Evolutionary conservation across 2,797 vertebrate species (phyloP).

Genomic region (Pseudochirops corinnae): DNA sequence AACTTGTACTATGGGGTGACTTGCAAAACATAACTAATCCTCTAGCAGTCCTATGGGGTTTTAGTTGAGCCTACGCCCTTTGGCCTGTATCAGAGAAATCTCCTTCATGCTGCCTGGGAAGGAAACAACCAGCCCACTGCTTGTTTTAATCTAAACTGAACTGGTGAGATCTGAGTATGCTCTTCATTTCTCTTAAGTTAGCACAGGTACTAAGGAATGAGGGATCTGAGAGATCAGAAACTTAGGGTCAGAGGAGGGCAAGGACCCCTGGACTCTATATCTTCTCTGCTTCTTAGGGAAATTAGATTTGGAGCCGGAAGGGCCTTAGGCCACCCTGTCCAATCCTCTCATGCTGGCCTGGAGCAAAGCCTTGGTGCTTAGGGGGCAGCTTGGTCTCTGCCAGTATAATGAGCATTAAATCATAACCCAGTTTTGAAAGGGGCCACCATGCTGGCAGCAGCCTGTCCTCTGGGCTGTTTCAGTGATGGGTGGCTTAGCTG

Average conservation of each 20-base stretch:
- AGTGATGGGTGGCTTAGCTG: not conserved
- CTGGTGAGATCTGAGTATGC: not conserved
- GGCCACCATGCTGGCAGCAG: not conserved
- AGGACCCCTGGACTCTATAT: not conserved
- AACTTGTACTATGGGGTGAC: not conserved
- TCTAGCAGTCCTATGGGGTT: not conserved
- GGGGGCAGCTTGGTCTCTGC: not conserved
- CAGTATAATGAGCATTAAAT: not conserved
- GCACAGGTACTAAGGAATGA: not conserved
- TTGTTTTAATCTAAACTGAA: not conserved
- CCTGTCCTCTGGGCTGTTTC: not conserved
- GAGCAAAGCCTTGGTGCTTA: not conserved
- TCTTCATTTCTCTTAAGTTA: not conserved
- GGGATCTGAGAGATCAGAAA: not conserved
- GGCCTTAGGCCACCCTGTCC: not conserved
- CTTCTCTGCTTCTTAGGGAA: not conserved
- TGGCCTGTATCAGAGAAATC: not conserved
- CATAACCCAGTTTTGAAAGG: not conserved
- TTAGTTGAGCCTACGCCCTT: not conserved
- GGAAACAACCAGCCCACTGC: not conserved
- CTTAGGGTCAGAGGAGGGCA: not conserved
- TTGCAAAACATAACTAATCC: not conserved
- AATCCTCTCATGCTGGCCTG: not conserved
- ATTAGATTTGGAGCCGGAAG: not conserved
- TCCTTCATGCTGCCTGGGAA: not conserved